These are phyloP conservation scores for Philonicus albiceps DNA, from an alignment of 2,888 invertebrate genomes.

Conservation along the genomic window DNA sequence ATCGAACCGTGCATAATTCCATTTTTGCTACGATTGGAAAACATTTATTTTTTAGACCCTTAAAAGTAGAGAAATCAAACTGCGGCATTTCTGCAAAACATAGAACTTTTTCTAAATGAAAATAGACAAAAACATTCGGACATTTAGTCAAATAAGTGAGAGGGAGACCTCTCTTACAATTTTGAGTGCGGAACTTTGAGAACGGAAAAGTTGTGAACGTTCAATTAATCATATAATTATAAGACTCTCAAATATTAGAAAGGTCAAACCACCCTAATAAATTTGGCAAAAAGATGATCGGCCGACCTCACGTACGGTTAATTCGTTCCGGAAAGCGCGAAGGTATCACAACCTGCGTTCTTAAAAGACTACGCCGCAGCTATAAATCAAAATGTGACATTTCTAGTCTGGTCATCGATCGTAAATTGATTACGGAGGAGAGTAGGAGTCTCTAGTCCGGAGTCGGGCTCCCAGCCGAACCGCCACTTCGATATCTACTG, in stretches of 20 bases:
- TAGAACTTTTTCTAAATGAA: too few species aligned
- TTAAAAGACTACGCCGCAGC: not conserved
- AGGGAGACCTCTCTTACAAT: not conserved
- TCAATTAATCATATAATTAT: not conserved
- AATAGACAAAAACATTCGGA: too few species aligned
- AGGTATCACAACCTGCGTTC: not conserved
- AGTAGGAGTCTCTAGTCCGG: not conserved
- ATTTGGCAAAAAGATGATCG: constrained; percentile 19
- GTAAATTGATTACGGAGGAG: constrained; percentile 29
- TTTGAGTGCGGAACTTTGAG: not conserved
- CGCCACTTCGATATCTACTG: not conserved
- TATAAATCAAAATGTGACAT: constrained; percentile 31
- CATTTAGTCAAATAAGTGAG: not conserved
- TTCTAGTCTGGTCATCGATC: constrained; percentile 20
- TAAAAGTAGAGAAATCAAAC: too few species aligned
- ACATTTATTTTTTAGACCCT: too few species aligned
- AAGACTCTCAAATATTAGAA: not conserved
- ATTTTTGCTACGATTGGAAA: too few species aligned
- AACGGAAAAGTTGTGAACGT: not conserved
- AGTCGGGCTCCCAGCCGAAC: not conserved
- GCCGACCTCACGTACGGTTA: not conserved
- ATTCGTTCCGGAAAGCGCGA: not conserved
- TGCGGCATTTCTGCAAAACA: too few species aligned
- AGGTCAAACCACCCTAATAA: not conserved
- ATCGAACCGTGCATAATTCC: not conserved